Evolutionary conservation across 1,140 invertebrate genomes (phyloP), one percentile per base, ranked within the genome.

Genomic region (Camponotus vicinus): DNA sequence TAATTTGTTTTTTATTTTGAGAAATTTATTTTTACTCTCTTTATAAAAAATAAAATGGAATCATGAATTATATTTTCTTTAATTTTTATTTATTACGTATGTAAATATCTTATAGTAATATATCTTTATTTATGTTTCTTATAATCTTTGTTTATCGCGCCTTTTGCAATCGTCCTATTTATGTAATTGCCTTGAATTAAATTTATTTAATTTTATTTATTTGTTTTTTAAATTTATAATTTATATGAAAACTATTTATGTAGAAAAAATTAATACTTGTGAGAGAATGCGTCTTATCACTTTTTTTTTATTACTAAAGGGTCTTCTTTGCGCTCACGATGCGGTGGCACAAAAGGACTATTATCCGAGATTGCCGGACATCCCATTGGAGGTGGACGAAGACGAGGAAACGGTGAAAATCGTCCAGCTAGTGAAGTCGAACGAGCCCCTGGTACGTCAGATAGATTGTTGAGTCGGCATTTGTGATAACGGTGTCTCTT

Each of bases 381-480:
- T 98, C 88, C 98, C 98, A 40, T 93, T 97, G 66, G 98, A 99
- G 93, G 97, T 97, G 18, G 98, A 99, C 93, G 98, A 99, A 92
- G 98, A 98, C 93, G 98, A 99, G 95, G 98, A 99, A 94, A 98
- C 98, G 45, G 97, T 99, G 75, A 99, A 99, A 96, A 99, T 99
- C 94, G 98, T 99, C 37, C 98, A 99, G 95, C 96, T 99, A 80
- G 98, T 99, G 40, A 99, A 99, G 95, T 99, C 98, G 95, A 98
- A 99, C 95, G 99, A 99, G 95, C 98, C 98, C 63, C 95, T 99
- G 97, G 98, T 99, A 97, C 96, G 97, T 96, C 67, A 86, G 67
- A 83, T 85, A 59, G 59, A 83, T 75, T 64, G 85, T 87, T 69
- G 57, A 70, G 57, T 86, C 61, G 45, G 49, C 66, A 57, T 69